Percentiles rank a stretch among this genome's conserved stretches.
phyloP scores from a whole-genome alignment of 2,888 invertebrate species.

The Sepioteuthis lessoniana region DNA sequence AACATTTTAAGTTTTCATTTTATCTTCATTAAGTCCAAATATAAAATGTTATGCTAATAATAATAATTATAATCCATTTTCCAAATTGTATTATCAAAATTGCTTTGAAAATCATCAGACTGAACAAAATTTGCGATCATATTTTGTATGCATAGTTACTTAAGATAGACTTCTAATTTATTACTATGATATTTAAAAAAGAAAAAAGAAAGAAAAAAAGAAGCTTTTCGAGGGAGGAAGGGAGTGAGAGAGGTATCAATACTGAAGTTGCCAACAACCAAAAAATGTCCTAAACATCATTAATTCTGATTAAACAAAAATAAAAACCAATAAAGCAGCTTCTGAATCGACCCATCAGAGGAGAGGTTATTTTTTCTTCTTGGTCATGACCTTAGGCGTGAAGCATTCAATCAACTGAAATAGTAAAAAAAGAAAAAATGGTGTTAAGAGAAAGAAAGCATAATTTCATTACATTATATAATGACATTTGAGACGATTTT shows the following conservation, averaged over 20 bases:
- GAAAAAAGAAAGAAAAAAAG: background rate
- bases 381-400: constrained; percentile 23
- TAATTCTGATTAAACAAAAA: constrained; percentile 33
- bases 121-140: background rate
- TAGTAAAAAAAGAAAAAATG: background rate
- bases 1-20: too few relatives aligned
- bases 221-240: too few relatives aligned
- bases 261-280: constrained; percentile 4
- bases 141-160: background rate
- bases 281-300: background rate
- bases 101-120: background rate
- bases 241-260: background rate
- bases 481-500: background rate
- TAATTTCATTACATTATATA: constrained; percentile 23
- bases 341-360: background rate
- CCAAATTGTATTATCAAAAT: background rate
- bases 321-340: background rate
- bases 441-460: background rate
- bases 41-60: background rate
- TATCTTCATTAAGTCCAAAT: background rate
- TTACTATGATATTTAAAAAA: too few relatives aligned
- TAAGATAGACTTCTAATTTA: background rate
- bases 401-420: background rate
- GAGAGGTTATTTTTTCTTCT: background rate
- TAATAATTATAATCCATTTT: background rate